Conservation (phyloP, 2,113 vertebrate genomes). For the Apeltes quadracus region DNA sequence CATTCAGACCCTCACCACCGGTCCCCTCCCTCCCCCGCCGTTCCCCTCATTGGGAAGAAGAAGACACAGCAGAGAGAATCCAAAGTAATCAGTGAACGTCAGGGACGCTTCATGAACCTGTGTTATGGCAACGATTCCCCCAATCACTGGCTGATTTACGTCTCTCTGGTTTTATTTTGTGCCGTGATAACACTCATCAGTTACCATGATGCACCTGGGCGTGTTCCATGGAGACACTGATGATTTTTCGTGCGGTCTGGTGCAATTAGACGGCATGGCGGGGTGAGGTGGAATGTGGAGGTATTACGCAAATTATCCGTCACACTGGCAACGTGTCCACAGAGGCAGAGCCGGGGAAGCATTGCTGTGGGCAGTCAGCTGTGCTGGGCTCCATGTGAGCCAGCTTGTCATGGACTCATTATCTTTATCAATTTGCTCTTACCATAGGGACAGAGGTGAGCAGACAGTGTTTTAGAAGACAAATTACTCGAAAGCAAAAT, state of each 20-base stretch:
- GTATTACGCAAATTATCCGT: constrained; percentile 63
- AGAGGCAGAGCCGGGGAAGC: constrained; percentile 45
- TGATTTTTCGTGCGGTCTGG: constrained; percentile 35
- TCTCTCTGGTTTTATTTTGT: constrained; percentile 69
- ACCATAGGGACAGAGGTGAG: constrained; percentile 34
- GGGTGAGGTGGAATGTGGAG: constrained; percentile 44
- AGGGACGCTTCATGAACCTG: constrained; percentile 70
- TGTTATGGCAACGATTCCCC: constrained; percentile 64
- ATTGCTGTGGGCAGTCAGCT: constrained; percentile 57
- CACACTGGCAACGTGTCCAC: constrained; percentile 41
- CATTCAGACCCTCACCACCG: constrained; percentile 40
- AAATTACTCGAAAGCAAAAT: constrained; percentile 39
- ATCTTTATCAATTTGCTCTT: constrained; percentile 64
- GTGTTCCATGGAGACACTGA: constrained; percentile 55
- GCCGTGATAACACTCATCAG: constrained; percentile 72
- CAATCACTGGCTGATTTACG: constrained; percentile 72
- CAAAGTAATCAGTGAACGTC: constrained; percentile 72
- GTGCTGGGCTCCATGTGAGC: constrained; percentile 46
- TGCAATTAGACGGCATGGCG: constrained; percentile 43
- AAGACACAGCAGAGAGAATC: constrained; percentile 65
- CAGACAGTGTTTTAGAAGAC: constrained; percentile 37
- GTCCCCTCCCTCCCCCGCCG: background rate
- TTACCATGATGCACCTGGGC: constrained; percentile 76
- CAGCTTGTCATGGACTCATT: constrained; percentile 55
- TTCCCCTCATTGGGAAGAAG: constrained; percentile 58